These are phyloP conservation scores for Limosa lapponica DNA, from an alignment of 2,797 vertebrate genomes.

Conservation along the genomic window DNA sequence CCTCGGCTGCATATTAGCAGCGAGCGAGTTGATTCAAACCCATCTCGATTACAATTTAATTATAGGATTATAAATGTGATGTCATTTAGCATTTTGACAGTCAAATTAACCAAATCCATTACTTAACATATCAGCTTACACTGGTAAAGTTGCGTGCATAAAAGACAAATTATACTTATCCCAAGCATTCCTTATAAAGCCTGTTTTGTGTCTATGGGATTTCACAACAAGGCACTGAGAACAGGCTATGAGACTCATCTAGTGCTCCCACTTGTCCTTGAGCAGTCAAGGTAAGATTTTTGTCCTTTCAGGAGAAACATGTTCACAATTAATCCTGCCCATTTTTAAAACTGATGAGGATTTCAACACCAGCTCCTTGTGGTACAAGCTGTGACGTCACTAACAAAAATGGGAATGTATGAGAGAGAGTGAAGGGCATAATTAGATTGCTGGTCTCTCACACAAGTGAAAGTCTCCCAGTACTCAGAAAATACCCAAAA, in stretches of 20 bases:
- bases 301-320: not conserved
- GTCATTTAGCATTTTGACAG: slow-evolving; percentile 37
- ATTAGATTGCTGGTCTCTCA: not conserved
- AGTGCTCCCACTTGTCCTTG: not conserved
- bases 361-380: not conserved
- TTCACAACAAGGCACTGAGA: not conserved
- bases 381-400: not conserved
- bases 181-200: not conserved
- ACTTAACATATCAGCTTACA: not conserved
- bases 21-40: not conserved
- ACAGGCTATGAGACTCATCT: not conserved
- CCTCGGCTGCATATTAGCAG: not conserved
- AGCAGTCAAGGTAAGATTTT: not conserved
- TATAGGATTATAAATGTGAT: slow-evolving; percentile 1
- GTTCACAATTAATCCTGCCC: not conserved
- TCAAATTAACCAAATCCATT: slow-evolving; percentile 30
- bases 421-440: not conserved
- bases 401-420: not conserved
- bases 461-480: not conserved
- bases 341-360: not conserved
- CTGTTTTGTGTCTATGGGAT: not conserved
- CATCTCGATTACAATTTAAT: slow-evolving; percentile 3
- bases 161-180: not conserved
- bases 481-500: not conserved
- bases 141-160: not conserved